These are phyloP conservation scores for Xylophagus ater DNA, from an alignment of 2,888 invertebrate species.

Conservation along the genomic window DNA sequence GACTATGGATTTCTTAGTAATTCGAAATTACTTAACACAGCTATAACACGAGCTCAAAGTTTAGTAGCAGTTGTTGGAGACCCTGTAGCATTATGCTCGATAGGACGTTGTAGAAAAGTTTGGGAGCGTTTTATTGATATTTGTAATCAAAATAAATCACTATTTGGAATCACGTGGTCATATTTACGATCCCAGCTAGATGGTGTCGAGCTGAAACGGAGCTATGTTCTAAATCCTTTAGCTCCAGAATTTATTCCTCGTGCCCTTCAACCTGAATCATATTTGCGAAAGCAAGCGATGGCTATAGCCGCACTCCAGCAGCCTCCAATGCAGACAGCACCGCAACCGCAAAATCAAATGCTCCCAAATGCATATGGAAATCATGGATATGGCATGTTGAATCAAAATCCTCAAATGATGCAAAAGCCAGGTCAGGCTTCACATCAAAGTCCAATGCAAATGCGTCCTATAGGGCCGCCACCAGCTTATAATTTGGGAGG, in stretches of 20 bases:
- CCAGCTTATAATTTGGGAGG: slow-evolving; percentile 26
- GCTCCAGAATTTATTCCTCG: slow-evolving; percentile 71
- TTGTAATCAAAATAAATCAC: slow-evolving; percentile 56
- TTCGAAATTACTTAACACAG: slow-evolving; percentile 69
- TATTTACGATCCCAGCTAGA: slow-evolving; percentile 56
- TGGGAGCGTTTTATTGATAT: slow-evolving; percentile 70
- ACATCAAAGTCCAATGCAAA: slow-evolving; percentile 26
- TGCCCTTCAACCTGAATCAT: slow-evolving; percentile 41
- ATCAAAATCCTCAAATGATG: slow-evolving; percentile 23
- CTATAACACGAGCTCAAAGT: slow-evolving; percentile 70
- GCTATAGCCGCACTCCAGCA: slow-evolving; percentile 17
- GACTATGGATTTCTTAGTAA: slow-evolving; percentile 76
- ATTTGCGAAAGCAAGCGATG: slow-evolving; percentile 38
- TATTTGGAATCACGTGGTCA: slow-evolving; percentile 61
- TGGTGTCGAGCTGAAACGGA: slow-evolving; percentile 61
- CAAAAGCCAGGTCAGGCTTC: slow-evolving; percentile 21
- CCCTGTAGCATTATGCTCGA: slow-evolving; percentile 67
- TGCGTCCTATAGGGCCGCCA: slow-evolving; percentile 19
- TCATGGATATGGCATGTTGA: slow-evolving; percentile 26
- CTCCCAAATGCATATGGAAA: slow-evolving; percentile 18
- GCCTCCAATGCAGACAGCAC: slow-evolving; percentile 26
- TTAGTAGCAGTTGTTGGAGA: slow-evolving; percentile 76
- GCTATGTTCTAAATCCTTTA: slow-evolving; percentile 67
- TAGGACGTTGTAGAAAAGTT: slow-evolving; percentile 67
- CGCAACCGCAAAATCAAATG: slow-evolving; percentile 22